A percentile compares a stretch with the other conserved stretches of the same genome.
Conservation (phyloP, 2,888 invertebrate genomes). For the Oxystoma pomonae region DNA sequence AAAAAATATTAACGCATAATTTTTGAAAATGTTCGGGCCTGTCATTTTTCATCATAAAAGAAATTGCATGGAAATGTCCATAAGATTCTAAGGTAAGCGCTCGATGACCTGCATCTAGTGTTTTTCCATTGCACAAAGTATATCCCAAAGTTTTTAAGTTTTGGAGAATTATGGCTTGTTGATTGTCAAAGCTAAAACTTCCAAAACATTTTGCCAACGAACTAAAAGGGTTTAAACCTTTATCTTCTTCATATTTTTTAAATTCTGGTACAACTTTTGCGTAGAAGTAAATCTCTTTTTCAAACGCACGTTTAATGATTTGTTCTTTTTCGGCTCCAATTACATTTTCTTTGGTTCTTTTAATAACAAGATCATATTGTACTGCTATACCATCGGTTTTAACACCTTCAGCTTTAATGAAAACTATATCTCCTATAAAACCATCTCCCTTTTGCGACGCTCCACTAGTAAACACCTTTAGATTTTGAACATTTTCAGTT, state of each 20-base stretch:
- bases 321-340: background rate
- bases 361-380: background rate
- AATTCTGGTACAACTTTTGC: background rate
- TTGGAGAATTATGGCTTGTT: background rate
- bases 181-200: background rate
- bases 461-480: background rate
- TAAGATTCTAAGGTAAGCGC: background rate
- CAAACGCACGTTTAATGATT: background rate
- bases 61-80: background rate
- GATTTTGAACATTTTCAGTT: background rate
- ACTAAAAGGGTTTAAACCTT: background rate
- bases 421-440: background rate
- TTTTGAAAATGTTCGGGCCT: background rate
- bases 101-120: background rate
- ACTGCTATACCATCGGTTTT: background rate
- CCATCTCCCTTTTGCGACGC: background rate
- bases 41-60: background rate
- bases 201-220: background rate
- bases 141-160: background rate
- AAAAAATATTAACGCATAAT: background rate
- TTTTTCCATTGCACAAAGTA: background rate
- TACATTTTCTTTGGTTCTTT: background rate
- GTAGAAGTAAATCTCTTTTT: background rate
- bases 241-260: background rate
- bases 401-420: background rate